Conservation (phyloP, 2,888 invertebrate species). For the Caenorhabditis sp. region DNA sequence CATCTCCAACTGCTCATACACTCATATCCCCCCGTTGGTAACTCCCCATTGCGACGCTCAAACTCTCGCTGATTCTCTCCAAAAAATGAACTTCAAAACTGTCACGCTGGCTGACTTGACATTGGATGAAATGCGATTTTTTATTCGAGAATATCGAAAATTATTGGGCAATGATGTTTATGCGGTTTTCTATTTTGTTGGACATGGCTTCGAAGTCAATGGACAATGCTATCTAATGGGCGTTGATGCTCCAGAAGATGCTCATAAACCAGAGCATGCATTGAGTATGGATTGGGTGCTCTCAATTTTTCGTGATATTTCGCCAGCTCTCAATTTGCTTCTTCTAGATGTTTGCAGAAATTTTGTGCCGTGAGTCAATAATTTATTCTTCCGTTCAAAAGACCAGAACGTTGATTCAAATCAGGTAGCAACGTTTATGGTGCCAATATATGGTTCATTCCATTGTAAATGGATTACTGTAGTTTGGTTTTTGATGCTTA, state of each 20-base stretch:
- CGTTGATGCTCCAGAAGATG: constrained; percentile 71
- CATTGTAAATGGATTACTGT: no score
- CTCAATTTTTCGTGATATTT: constrained; percentile 68
- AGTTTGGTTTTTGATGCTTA: no score
- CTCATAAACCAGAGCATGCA: constrained; percentile 68
- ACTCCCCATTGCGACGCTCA: constrained; percentile 72
- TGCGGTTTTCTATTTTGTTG: constrained; percentile 73
- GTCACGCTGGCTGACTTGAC: constrained; percentile 73
- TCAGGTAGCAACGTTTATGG: no score
- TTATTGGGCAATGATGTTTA: constrained; percentile 72
- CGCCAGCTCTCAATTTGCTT: constrained; percentile 72
- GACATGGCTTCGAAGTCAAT: constrained; percentile 73
- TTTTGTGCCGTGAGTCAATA: constrained; percentile 61
- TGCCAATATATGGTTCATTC: no score
- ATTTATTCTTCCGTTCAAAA: neutral
- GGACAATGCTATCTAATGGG: constrained; percentile 73
- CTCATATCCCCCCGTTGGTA: constrained; percentile 60
- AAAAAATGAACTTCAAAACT: constrained; percentile 72
- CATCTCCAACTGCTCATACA: constrained; percentile 73
- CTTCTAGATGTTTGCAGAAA: constrained; percentile 73
- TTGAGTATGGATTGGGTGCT: constrained; percentile 70
- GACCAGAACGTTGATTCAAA: no score
- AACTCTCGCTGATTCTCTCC: constrained; percentile 66
- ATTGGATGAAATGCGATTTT: constrained; percentile 72
- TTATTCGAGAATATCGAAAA: constrained; percentile 72